Evolutionary conservation across 2,888 invertebrate genomes (phyloP), one percentile per base, ranked within the genome.

Genomic region (Noctua pronuba): DNA sequence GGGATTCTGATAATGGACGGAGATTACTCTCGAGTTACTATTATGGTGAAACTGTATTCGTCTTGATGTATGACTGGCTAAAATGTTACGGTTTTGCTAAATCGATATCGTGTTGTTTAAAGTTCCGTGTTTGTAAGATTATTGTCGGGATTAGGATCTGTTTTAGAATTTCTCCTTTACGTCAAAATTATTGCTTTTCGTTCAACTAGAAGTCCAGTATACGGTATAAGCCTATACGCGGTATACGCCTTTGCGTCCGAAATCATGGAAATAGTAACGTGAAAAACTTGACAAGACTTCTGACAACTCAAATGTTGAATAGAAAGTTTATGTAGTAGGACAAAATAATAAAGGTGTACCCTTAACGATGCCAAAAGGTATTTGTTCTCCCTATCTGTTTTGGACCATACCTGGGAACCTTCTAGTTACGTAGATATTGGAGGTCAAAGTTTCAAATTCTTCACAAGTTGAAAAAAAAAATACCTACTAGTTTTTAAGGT

Each of bases 21-120:
- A 77, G 84, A 85, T 85, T 83, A 77, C 58, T 85, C 73, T 79
- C 38, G 58, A 77, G 60, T 75, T 75, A 85, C 80, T 70, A 55
- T 76, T 79, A 77, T 66, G 74, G 80, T 73, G 62, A 55, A 73
- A 75, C 73, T 67, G 78, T 77, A 70, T 70, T 75, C 18, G 38
- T 68, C 64, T 77, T 67, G 68, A 84, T 71, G 64, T 79, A 73
- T 65, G 82, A 82, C 46, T 83, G 31, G 79, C 49, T 52, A 41
- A 55, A 78, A 65, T 24, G 35, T 66, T 58, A 49, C 44, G 11
- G n/a, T 77, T 76, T 71, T 60, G 28, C 10, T 80, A 46, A 80
- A 80, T 70, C 80, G 69, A 46, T 58, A 16, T 84, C 35, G 49
- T 77, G 69, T 58, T 65, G 60, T 73, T 46, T 72, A 38, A 49